Percentiles rank a stretch among this genome's conserved stretches.
phyloP scores from a whole-genome alignment of 2,797 vertebrate species.

The Sebastes taczanowskii region DNA sequence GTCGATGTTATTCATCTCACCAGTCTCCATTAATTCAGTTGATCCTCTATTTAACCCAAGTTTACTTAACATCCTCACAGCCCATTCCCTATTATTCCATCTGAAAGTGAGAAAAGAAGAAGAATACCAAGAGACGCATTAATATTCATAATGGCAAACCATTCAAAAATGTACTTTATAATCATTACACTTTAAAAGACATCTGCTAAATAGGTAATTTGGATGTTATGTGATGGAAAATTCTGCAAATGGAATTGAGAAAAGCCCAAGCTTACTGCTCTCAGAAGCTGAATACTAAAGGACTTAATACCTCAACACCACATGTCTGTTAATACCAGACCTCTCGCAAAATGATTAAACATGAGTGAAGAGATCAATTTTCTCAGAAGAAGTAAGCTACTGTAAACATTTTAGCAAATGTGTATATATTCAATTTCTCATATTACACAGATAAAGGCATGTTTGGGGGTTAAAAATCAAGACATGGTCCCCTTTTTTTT shows the following conservation, averaged over 20 bases:
- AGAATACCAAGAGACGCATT: conserved; percentile 13
- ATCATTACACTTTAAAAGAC: conserved; percentile 22
- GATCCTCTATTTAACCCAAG: conserved; percentile 32
- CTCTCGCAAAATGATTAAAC: neutral
- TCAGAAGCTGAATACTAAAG: conserved; percentile 1
- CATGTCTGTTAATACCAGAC: neutral
- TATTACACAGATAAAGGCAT: neutral
- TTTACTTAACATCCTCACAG: conserved; percentile 44
- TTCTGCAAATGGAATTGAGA: neutral
- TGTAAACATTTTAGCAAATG: neutral
- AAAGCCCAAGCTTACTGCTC: neutral
- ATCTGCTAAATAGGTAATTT: conserved; percentile 35
- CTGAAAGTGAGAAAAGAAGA: neutral
- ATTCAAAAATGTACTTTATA: conserved; percentile 23
- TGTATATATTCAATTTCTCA: neutral
- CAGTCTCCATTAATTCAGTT: conserved; percentile 25
- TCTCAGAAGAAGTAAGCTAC: neutral
- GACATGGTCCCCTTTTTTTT: neutral
- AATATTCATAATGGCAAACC: conserved; percentile 36
- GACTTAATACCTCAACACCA: neutral
- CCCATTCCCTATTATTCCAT: neutral
- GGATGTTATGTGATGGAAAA: conserved; percentile 15
- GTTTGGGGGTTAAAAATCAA: neutral
- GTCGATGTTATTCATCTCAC: conserved; percentile 40
- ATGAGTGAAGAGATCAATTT: neutral